These are phyloP conservation scores for Felis catus DNA, from an alignment of 2,113 vertebrate genomes.

Conservation along the genomic window DNA sequence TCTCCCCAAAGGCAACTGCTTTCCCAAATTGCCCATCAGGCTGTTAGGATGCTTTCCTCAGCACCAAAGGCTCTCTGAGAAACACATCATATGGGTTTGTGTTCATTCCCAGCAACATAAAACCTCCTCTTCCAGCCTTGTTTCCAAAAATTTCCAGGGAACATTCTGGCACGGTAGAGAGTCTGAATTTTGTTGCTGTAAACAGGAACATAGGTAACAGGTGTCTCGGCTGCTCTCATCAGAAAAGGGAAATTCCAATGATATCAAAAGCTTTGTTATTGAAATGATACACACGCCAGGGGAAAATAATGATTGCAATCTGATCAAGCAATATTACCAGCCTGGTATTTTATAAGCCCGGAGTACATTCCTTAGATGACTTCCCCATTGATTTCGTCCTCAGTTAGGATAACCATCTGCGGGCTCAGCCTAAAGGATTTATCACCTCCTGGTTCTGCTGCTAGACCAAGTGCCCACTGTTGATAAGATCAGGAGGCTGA, in stretches of 20 bases:
- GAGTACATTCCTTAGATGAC: constrained; percentile 27
- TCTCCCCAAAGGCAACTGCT: not conserved
- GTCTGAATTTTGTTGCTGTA: not conserved
- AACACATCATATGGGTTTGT: not conserved
- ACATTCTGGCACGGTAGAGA: not conserved
- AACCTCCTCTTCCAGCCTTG: not conserved
- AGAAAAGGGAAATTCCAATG: constrained; percentile 29
- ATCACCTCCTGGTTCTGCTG: constrained; percentile 52
- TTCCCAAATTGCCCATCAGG: not conserved
- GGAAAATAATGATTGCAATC: constrained; percentile 11
- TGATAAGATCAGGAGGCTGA: constrained; percentile 64
- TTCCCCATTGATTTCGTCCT: constrained; percentile 25
- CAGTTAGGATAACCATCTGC: constrained; percentile 62
- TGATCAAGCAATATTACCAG: constrained; percentile 49
- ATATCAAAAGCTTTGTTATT: constrained; percentile 34
- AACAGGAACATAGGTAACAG: not conserved
- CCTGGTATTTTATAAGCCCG: not conserved
- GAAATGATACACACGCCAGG: constrained; percentile 26
- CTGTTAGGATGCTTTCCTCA: not conserved
- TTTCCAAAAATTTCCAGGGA: constrained; percentile 8
- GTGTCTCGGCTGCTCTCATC: not conserved
- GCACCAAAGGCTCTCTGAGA: not conserved
- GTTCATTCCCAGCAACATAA: not conserved
- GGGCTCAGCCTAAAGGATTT: constrained; percentile 64
- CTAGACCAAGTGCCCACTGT: constrained; percentile 53